Percentiles rank a stretch among this genome's conserved stretches.
These are phyloP conservation scores for Ptychochromis oligacanthus DNA, from an alignment of 2,113 vertebrate species.

Conservation along the genomic window DNA sequence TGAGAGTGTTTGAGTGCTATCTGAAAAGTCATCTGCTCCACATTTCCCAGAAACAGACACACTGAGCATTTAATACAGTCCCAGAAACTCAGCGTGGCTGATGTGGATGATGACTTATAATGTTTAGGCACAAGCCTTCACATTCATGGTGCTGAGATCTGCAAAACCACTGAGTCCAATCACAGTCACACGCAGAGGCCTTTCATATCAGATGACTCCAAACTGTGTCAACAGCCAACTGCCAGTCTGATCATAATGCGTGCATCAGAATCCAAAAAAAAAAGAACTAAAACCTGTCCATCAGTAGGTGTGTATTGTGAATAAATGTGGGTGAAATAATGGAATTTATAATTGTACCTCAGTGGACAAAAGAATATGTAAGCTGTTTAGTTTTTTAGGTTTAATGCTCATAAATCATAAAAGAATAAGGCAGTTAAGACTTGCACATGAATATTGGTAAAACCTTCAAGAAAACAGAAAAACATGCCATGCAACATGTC, in stretches of 20 bases:
- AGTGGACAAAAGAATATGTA: neutral
- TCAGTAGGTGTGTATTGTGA: neutral
- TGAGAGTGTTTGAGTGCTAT: neutral
- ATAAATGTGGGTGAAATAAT: neutral
- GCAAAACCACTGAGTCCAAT: constrained; percentile 67
- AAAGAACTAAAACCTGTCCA: neutral
- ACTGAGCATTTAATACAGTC: neutral
- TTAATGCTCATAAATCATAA: neutral
- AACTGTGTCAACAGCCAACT: neutral
- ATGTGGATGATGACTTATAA: neutral
- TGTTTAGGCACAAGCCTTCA: constrained; percentile 1
- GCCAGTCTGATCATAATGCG: neutral
- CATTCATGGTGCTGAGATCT: constrained; percentile 30
- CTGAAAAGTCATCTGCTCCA: neutral
- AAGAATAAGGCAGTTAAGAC: neutral
- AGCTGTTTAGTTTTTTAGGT: neutral
- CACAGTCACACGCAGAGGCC: constrained; percentile 58
- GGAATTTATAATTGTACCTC: neutral
- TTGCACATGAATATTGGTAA: neutral
- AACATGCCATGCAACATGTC: neutral
- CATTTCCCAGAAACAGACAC: neutral
- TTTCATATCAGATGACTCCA: constrained; percentile 56
- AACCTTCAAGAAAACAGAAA: neutral
- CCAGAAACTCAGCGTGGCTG: neutral
- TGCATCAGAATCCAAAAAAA: neutral